Base-by-base conservation (phyloP, 2,888 invertebrate species). In the Leucophora obtusa region DNA sequence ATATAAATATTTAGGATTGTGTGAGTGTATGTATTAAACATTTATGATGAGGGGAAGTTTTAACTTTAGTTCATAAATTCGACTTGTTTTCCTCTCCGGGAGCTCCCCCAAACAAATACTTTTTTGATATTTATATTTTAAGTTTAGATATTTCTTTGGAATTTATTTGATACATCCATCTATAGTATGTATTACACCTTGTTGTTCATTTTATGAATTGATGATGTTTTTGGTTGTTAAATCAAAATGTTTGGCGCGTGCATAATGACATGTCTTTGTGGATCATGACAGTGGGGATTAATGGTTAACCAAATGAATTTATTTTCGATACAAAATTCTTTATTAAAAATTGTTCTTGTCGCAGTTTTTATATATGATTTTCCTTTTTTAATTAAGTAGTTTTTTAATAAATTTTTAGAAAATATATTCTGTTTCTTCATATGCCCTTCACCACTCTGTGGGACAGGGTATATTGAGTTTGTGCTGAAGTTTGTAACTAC, bases 281-380 rank as follows among this genome's bases (percentile, higher is more conserved):
- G 87, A 87, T 88, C 88, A 88, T 79, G 84, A 84, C 66, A 82
- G 84, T 83, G 83, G 28, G 86, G 86, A 87, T 87, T 87, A 87
- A 86, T 88, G 88, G 87, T 87, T 86, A 86, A 87, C 87, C 87
- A 75, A 84, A 86, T 78, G 83, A 85, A 87, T 87, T 86, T 85
- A 82, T 87, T 85, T 33, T 24, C 56, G 43, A 28, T 56, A 56
- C 21, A 11, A 50, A 35, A 18, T 59, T 38, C 14, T 18, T 35
- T 33, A 35, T 18, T 18, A 65, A 53, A n/a, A 62, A 8, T 24
- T 62, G 24, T 4, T 47, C 3, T n/a, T 43, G 35, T 17, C 4
- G 6, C 11, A 5, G 3, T n/a, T 43, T 60, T 43, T 47, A 38
- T 38, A 18, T n/a, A 7, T 21, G 2, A 21, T 21, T 21, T 21